Percentiles rank a stretch among this genome's conserved stretches.
These are phyloP conservation scores for Pentalonia nigronervosa DNA, from an alignment of 1,140 invertebrate genomes.

Conservation along the genomic window DNA sequence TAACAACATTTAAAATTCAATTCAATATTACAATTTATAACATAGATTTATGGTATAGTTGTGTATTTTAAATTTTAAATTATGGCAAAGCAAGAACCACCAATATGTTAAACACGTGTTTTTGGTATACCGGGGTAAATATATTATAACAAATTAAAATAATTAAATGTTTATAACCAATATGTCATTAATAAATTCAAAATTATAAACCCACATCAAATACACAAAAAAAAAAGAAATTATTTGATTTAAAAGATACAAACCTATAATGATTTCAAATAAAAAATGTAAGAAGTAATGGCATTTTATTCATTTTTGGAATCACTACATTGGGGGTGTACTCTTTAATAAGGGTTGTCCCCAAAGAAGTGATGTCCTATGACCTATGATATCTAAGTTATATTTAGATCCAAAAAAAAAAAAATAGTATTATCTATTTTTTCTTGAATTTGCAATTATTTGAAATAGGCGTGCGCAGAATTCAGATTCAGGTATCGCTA, in stretches of 20 bases:
- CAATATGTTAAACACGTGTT: background rate
- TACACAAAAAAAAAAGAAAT: background rate
- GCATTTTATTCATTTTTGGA: too few relatives aligned
- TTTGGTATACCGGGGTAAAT: background rate
- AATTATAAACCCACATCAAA: background rate
- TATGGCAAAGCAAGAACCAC: background rate
- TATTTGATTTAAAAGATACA: background rate
- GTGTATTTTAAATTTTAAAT: background rate
- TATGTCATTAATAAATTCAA: background rate
- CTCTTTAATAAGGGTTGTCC: too few relatives aligned
- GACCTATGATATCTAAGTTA: background rate
- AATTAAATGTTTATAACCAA: background rate
- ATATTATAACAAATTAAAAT: conserved; percentile 4
- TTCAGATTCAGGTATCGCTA: too few relatives aligned
- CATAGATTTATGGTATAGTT: background rate
- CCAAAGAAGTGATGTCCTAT: too few relatives aligned
- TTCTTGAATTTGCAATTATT: background rate
- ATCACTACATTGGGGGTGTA: too few relatives aligned
- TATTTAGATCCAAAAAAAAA: background rate
- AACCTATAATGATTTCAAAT: background rate
- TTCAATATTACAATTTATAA: background rate
- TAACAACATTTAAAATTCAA: background rate
- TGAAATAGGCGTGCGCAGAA: background rate
- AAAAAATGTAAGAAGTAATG: too few relatives aligned
- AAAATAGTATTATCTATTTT: background rate